Evolutionary conservation across 2,113 vertebrate genomes (phyloP).

Genomic region (Tricholaema leucomelas): DNA sequence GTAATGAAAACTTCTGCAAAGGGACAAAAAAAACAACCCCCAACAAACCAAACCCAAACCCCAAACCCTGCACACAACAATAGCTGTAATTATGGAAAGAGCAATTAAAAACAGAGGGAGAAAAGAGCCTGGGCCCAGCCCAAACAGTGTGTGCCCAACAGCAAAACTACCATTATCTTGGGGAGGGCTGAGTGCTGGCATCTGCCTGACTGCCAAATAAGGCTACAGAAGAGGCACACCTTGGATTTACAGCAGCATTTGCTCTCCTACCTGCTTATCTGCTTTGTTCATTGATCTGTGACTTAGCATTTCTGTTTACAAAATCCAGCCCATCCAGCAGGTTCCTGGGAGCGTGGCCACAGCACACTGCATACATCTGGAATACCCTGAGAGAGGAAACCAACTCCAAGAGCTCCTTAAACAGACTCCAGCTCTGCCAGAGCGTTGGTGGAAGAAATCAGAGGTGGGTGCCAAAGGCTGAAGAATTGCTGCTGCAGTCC

Average conservation of each 20-base stretch:
- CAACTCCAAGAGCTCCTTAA: not conserved
- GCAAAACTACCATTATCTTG: not conserved
- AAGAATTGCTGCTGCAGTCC: not conserved
- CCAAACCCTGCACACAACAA: not conserved
- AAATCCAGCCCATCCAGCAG: constrained; percentile 35
- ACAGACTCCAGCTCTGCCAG: not conserved
- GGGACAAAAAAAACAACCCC: not conserved
- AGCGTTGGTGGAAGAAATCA: not conserved
- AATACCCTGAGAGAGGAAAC: not conserved
- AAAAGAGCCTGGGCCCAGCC: not conserved
- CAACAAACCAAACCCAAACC: no score
- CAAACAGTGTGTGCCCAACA: not conserved
- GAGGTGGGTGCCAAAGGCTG: not conserved
- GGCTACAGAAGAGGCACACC: not conserved
- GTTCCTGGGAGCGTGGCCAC: constrained; percentile 1
- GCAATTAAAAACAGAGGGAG: constrained; percentile 1
- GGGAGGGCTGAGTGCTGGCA: not conserved
- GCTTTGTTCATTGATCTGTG: constrained; percentile 13
- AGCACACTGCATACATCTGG: not conserved
- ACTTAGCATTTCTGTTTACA: constrained; percentile 16
- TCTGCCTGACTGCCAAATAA: constrained; percentile 16
- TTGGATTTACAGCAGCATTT: not conserved
- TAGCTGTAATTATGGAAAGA: constrained; percentile 15
- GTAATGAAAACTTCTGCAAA: constrained; percentile 17
- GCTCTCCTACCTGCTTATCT: constrained; percentile 8